Conservation (phyloP, 2,797 vertebrate species). For the Acanthopagrus latus region DNA sequence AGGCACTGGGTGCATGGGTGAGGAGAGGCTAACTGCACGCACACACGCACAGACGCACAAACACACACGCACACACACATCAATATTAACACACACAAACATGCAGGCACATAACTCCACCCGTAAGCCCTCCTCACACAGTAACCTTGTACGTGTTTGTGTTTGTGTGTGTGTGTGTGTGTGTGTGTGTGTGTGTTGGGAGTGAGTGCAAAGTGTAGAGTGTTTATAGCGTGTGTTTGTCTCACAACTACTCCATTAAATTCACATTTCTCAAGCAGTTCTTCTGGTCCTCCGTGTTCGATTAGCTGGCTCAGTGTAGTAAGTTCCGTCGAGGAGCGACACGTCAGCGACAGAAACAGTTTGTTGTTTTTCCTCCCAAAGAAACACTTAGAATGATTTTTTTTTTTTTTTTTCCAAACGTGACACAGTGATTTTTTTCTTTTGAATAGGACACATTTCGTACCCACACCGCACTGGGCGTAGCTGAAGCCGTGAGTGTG, state of each 20-base stretch:
- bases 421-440: slow-evolving; percentile 74
- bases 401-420: slow-evolving; percentile 40
- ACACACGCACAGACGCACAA: slow-evolving; percentile 49
- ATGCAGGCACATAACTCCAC: slow-evolving; percentile 73
- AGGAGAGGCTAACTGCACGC: slow-evolving; percentile 75
- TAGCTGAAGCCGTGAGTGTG: slow-evolving; percentile 45
- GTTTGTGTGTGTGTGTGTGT: slow-evolving; percentile 34
- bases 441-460: slow-evolving; percentile 45
- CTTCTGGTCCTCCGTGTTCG: slow-evolving; percentile 58
- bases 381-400: slow-evolving; percentile 55
- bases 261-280: slow-evolving; percentile 69
- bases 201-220: slow-evolving; percentile 65
- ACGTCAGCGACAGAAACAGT: slow-evolving; percentile 58
- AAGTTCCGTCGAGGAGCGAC: slow-evolving; percentile 61
- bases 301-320: slow-evolving; percentile 72
- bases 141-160: slow-evolving; percentile 61
- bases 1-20: slow-evolving; percentile 85
- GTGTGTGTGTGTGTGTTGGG: slow-evolving; percentile 37
- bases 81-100: slow-evolving; percentile 65
- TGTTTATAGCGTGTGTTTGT: slow-evolving; percentile 63
- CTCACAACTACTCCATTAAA: slow-evolving; percentile 46
- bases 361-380: slow-evolving; percentile 54
- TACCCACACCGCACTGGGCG: slow-evolving; percentile 45
- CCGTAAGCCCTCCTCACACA: slow-evolving; percentile 76
- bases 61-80: slow-evolving; percentile 40